Percentiles rank a stretch among this genome's conserved stretches.
Conservation (phyloP, 2,888 invertebrate genomes). For the Xanthia togata region DNA sequence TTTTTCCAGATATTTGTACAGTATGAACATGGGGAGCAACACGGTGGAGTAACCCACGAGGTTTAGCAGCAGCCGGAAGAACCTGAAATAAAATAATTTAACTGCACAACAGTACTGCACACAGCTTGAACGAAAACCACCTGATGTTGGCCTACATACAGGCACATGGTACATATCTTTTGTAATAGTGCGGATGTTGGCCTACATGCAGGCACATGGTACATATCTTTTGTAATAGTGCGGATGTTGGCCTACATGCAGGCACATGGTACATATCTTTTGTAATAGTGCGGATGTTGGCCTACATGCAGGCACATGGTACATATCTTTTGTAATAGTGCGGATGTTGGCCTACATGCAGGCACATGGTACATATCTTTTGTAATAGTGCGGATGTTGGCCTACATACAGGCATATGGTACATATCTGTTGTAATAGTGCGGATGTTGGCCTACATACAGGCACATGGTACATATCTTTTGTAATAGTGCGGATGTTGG, state of each 20-base stretch:
- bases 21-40: slow-evolving; percentile 95
- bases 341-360: no score
- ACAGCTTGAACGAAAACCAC: background rate
- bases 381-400: no score
- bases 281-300: no score
- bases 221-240: no score
- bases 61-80: slow-evolving; percentile 94
- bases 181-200: no score
- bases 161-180: background rate
- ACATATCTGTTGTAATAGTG: no score
- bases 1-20: slow-evolving; percentile 95
- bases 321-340: no score
- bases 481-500: no score
- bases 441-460: background rate
- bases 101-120: background rate
- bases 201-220: background rate
- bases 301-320: background rate
- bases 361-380: background rate
- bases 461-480: background rate
- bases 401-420: background rate
- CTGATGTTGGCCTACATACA: background rate
- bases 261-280: background rate
- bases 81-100: slow-evolving; percentile 85
- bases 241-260: no score
- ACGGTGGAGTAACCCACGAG: slow-evolving; percentile 97